phyloP scores from a whole-genome alignment of 37 sponge, comb jelly and placozoan genomes.

The Diacarnus erythraeanus region DNA sequence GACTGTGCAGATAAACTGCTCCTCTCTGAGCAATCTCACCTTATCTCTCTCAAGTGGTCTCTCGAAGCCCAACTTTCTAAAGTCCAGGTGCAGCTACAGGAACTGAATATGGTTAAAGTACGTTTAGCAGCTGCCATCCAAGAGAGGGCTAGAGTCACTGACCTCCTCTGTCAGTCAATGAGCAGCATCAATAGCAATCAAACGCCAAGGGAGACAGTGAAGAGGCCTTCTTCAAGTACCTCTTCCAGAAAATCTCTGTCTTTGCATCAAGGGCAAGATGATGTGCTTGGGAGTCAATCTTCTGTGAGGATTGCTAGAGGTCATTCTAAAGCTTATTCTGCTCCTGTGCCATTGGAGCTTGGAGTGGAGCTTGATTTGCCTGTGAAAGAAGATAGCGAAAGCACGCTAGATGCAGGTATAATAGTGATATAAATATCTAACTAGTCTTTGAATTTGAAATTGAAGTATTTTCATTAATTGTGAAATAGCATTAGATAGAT shows the following conservation, averaged over 20 bases:
- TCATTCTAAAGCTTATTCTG: constrained; percentile 1
- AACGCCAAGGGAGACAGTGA: neutral
- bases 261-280: neutral
- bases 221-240: neutral
- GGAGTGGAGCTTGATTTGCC: too few species aligned
- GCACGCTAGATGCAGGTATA: too few species aligned
- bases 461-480: too few species aligned
- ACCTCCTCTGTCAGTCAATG: constrained; percentile 65
- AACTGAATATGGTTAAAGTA: constrained; percentile 22
- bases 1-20: constrained; percentile 55
- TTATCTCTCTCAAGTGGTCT: constrained; percentile 39
- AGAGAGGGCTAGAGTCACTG: constrained; percentile 61
- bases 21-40: constrained; percentile 33
- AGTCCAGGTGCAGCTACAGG: constrained; percentile 56
- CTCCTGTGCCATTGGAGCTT: constrained; percentile 10
- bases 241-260: neutral
- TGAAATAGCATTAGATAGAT: too few species aligned
- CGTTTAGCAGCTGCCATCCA: constrained; percentile 38
- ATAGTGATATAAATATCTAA: too few species aligned
- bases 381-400: too few species aligned
- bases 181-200: neutral
- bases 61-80: constrained; percentile 56
- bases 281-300: neutral
- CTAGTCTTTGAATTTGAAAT: too few species aligned
- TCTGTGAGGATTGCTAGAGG: neutral